A percentile compares a stretch with the other conserved stretches of the same genome.
Conservation (phyloP, 2,797 vertebrate genomes). For the Lacerta bilineata region DNA sequence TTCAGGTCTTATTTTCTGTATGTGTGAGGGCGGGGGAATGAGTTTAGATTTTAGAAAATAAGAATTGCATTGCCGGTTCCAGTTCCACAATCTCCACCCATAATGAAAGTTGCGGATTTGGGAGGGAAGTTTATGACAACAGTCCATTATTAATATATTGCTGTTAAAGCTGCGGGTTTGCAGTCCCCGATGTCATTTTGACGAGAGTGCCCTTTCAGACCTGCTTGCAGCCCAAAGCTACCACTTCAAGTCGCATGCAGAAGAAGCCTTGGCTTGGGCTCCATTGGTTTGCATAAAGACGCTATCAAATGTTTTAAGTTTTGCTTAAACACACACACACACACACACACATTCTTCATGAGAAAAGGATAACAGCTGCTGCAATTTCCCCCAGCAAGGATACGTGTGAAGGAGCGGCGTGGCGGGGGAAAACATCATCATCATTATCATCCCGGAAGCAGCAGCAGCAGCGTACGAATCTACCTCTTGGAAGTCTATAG, state of each 20-base stretch:
- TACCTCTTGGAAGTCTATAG: neutral
- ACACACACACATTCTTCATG: too few relatives aligned
- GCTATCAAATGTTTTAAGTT: too few relatives aligned
- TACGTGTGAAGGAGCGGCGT: too few relatives aligned
- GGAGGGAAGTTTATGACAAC: neutral
- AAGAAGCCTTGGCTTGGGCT: neutral
- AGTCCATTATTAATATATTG: neutral
- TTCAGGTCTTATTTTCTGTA: neutral
- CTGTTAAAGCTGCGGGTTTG: neutral
- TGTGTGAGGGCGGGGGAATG: neutral
- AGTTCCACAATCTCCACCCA: neutral
- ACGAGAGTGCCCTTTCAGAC: neutral
- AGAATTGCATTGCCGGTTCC: neutral
- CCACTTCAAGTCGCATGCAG: neutral
- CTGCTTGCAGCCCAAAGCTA: neutral
- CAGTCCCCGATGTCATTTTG: neutral
- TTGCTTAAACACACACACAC: too few relatives aligned
- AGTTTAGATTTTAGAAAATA: neutral
- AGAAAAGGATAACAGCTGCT: too few relatives aligned
- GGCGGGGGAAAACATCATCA: too few relatives aligned
- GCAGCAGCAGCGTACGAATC: neutral
- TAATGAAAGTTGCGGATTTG: neutral
- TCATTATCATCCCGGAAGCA: neutral
- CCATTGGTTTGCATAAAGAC: neutral
- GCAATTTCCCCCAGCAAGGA: too few relatives aligned